Evolutionary conservation across 2,888 invertebrate genomes (phyloP), one percentile per base, ranked within the genome.

Genomic region (Callyntrura sp.): DNA sequence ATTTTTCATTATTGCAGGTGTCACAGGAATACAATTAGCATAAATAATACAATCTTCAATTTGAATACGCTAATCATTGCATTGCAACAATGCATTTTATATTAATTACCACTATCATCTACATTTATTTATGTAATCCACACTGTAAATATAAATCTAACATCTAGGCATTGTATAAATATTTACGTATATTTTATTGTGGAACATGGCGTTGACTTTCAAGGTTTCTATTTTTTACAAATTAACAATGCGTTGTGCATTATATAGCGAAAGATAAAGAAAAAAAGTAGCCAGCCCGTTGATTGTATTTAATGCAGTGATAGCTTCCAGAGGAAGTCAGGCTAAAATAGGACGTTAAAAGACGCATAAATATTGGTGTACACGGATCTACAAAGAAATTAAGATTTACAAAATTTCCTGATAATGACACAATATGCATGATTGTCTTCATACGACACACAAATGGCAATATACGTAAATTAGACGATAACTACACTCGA

Each of bases 221-320:
- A 9, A 57, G 57, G 78, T 78, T 76, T 78, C 25, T 78, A 78
- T 78, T 78, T 78, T 78, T 78, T 55, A 48, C 25, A 55, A 55
- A 68, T 68, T 62, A 62, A 62, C 25, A 43, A 17, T 35, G 17
- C 68, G 17, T 20, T 35, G 3, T 43, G 8, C 8, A 1, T 4
- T 68, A 73, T 35, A 4, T 25, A 62, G 23, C 62, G 20, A 6
- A 28, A 28, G 2, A 35, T 35, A 35, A n/a, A n/a, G n/a, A n/a
- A n/a, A n/a, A n/a, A n/a, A n/a, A n/a, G n/a, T n/a, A n/a, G n/a
- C n/a, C n/a, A n/a, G 23, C 17, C 14, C 35, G 28, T 68, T 68
- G 28, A 17, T 17, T 17, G 23, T 6, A 60, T n/a, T 60, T 9
- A 70, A 12, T 35, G n/a, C 0, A 12, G 43, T 17, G 11, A 17